Evolutionary conservation across 2,113 vertebrate species (phyloP), one percentile per base, ranked within the genome.

Genomic region (Corythoichthys haematopterus): DNA sequence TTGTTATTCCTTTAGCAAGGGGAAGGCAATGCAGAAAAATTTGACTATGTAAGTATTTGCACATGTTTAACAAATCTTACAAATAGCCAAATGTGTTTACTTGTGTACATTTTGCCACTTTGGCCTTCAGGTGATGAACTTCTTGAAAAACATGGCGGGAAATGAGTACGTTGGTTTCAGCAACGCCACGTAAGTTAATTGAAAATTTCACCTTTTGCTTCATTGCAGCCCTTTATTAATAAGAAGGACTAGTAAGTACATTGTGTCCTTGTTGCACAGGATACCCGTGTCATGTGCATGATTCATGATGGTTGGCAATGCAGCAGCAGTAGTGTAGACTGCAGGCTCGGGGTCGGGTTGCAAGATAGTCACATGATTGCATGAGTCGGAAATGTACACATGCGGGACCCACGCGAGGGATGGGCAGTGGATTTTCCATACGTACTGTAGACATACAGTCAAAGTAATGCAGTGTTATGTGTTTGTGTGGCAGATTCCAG

Each of bases 131-230:
- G 92, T 98, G 79, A 97, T 98, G 95, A 94, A 94, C 72, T 98
- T 95, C 85, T 92, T 99, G 84, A 98, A 98, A 90, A 93, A 94
- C 70, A 97, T 99, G 97, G 92, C 95, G 40, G 97, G 97, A 78
- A 96, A 97, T 33, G 97, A 99, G 76, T 99, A 98, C 68, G 97
- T 99, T 79, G 95, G 95, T 76, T 99, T 99, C 92, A 99, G 93
- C 91, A 99, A 99, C 61, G 96, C 96, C 68, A 98, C 97, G 97
- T 98, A 84, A 97, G 97, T 96, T 36, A 33, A 12, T 45, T 10
- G 36, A 40, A 60, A 60, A 16, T 2, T 8, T 28, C 6, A 9
- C 9, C 2, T 33, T 28, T 28, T 28, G 20, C 20, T 28, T 28
- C 8, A 43, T 43, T 43, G 40, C 8, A 43, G 4, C 40, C 0